Conservation (phyloP, 2,888 invertebrate genomes). For the Siphonodentalium dalli region DNA sequence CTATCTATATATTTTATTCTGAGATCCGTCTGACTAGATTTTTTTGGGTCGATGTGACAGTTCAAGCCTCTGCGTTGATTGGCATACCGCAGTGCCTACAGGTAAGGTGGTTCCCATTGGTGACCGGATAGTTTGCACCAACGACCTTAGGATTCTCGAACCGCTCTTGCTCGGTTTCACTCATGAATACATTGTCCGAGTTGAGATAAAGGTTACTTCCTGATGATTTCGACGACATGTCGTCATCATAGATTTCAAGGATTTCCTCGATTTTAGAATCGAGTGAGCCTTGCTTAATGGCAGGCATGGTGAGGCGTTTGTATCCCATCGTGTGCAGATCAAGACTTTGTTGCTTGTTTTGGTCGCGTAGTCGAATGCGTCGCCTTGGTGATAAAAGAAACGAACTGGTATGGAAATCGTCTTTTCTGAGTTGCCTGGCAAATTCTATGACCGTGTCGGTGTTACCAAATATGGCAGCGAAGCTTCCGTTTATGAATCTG, state of each 20-base stretch:
- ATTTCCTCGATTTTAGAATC: conserved; percentile 64
- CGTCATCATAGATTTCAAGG: conserved; percentile 52
- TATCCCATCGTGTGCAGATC: conserved; percentile 40
- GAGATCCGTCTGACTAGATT: too few relatives aligned
- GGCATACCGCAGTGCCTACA: too few relatives aligned
- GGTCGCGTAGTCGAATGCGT: conserved; percentile 50
- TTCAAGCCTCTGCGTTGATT: too few relatives aligned
- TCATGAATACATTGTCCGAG: too few relatives aligned
- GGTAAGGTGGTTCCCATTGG: too few relatives aligned
- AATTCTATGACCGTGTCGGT: conserved; percentile 49
- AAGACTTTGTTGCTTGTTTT: conserved; percentile 58
- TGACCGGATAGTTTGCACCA: too few relatives aligned
- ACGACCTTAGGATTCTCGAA: too few relatives aligned
- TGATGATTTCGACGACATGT: too few relatives aligned
- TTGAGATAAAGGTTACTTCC: too few relatives aligned
- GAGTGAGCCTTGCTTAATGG: conserved; percentile 56
- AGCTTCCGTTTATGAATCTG: conserved; percentile 75
- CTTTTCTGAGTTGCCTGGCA: conserved; percentile 48
- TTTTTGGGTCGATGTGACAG: too few relatives aligned
- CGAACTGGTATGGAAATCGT: conserved; percentile 51
- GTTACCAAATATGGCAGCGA: conserved; percentile 62
- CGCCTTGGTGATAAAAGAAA: conserved; percentile 56
- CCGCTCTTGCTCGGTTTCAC: too few relatives aligned
- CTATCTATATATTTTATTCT: too few relatives aligned
- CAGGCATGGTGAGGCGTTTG: conserved; percentile 28